Percentiles rank a stretch among this genome's conserved stretches.
phyloP scores from a whole-genome alignment of 2,888 invertebrate species.

The Balanococcus diminutus region DNA sequence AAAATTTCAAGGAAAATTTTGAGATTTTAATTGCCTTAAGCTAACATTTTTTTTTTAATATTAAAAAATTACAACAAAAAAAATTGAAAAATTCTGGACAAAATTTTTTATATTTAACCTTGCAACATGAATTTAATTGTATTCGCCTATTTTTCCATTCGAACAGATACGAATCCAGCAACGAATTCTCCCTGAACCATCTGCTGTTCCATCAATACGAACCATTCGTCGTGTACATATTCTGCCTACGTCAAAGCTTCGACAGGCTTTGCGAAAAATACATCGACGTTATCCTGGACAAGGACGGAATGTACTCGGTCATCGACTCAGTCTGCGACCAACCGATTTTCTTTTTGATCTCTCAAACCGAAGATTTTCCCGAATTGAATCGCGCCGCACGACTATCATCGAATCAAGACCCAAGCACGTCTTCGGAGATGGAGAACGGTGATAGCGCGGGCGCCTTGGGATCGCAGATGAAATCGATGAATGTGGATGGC shows the following conservation, averaged over 20 bases:
- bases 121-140: neutral
- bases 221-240: slow-evolving; percentile 52
- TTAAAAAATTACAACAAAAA: too few relatives aligned
- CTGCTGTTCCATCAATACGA: slow-evolving; percentile 35
- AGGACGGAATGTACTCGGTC: slow-evolving; percentile 63
- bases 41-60: too few relatives aligned
- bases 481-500: neutral
- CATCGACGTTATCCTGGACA: slow-evolving; percentile 64
- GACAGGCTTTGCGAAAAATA: slow-evolving; percentile 64
- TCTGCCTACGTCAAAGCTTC: slow-evolving; percentile 62
- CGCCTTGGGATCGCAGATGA: neutral
- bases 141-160: neutral
- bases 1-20: too few relatives aligned
- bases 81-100: too few relatives aligned
- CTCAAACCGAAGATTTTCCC: slow-evolving; percentile 65
- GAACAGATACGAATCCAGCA: slow-evolving; percentile 46
- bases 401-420: slow-evolving; percentile 20
- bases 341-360: slow-evolving; percentile 67
- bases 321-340: slow-evolving; percentile 64
- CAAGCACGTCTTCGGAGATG: neutral
- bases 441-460: neutral
- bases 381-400: slow-evolving; percentile 60
- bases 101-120: neutral
- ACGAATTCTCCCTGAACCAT: slow-evolving; percentile 43
- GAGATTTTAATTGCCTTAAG: too few relatives aligned